A percentile compares a stretch with the other conserved stretches of the same genome.
These are phyloP conservation scores for Hippocampus mohnikei DNA, from an alignment of 2,113 vertebrate genomes.

Conservation along the genomic window DNA sequence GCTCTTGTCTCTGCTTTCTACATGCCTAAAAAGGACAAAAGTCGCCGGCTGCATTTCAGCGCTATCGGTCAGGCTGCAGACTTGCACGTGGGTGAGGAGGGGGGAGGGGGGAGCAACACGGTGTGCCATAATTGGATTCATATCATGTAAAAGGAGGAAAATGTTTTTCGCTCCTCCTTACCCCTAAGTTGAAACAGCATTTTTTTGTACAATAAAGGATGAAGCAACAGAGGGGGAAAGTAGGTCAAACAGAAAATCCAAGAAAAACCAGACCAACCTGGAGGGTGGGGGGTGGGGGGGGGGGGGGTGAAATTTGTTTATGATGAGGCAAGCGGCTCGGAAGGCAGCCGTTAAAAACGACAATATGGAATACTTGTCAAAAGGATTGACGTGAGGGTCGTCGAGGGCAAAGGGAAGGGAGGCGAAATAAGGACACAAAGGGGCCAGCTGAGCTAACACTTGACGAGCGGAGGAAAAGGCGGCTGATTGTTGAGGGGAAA, in stretches of 20 bases:
- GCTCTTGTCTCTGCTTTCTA: constrained; percentile 43
- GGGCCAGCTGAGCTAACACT: constrained; percentile 33
- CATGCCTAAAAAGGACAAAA: constrained; percentile 60
- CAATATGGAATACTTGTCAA: constrained; percentile 5
- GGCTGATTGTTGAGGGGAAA: neutral
- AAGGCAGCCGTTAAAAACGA: constrained; percentile 6
- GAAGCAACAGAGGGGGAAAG: constrained; percentile 49
- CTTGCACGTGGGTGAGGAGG: neutral
- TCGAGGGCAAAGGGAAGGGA: constrained; percentile 9
- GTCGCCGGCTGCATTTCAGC: constrained; percentile 24
- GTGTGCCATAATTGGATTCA: constrained; percentile 19
- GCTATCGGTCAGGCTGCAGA: constrained; percentile 19
- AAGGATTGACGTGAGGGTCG: constrained; percentile 20
- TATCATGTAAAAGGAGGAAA: constrained; percentile 4
- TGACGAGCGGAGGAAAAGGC: neutral
- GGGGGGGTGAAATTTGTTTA: constrained; percentile 19
- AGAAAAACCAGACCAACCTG: constrained; percentile 25
- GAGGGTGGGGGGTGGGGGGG: no score
- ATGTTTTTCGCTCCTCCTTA: neutral
- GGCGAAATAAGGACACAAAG: constrained; percentile 10
- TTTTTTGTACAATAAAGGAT: constrained; percentile 45
- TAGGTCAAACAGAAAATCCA: constrained; percentile 59
- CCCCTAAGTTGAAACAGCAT: constrained; percentile 37
- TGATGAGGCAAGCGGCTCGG: constrained; percentile 12
- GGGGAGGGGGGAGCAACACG: neutral